phyloP scores from a whole-genome alignment of 2,888 invertebrate species.

The Lycocerus yunnanus region DNA sequence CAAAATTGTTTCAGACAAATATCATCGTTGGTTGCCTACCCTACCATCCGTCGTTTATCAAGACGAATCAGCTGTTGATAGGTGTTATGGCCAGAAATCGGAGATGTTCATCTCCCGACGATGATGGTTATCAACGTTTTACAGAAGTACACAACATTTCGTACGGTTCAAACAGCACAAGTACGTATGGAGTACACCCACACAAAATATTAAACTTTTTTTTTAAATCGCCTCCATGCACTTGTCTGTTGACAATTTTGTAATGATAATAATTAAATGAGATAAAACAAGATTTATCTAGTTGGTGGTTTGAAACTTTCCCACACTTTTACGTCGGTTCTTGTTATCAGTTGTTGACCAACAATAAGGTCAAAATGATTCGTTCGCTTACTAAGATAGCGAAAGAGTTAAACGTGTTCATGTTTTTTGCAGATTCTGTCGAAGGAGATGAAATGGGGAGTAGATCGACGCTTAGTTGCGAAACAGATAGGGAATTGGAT shows the following conservation, averaged over 20 bases:
- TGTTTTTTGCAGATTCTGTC: constrained; percentile 48
- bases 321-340: background rate
- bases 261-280: too few relatives aligned
- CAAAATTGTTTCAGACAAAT: background rate
- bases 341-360: background rate
- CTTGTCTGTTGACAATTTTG: background rate
- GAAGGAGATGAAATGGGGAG: constrained; percentile 68
- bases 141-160: constrained; percentile 61
- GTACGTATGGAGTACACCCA: constrained; percentile 50
- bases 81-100: constrained; percentile 21
- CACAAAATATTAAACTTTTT: background rate
- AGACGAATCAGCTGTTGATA: background rate
- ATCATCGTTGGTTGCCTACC: background rate
- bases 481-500: constrained; percentile 57
- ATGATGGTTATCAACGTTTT: constrained; percentile 68
- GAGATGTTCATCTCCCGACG: constrained; percentile 61
- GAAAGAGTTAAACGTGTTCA: background rate
- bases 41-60: background rate
- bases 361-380: background rate
- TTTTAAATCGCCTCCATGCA: too few relatives aligned
- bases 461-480: constrained; percentile 63
- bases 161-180: constrained; percentile 66
- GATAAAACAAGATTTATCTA: constrained; percentile 13
- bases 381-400: background rate
- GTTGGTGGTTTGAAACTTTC: background rate